Evolutionary conservation across 2,797 vertebrate species (phyloP).

Genomic region (Hyperoplus lanceolatus): DNA sequence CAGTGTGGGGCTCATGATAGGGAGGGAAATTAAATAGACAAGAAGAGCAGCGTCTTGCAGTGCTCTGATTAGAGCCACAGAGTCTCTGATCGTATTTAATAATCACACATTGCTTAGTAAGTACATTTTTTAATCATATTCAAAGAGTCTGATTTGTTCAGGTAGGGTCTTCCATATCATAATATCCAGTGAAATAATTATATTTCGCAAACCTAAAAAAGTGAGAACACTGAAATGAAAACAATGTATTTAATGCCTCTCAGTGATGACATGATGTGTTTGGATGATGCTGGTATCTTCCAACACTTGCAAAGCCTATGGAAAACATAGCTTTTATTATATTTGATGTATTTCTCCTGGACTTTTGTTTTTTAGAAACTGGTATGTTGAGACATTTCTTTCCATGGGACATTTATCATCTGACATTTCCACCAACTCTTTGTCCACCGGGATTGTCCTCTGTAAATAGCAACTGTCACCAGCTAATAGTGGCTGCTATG

Average conservation of each 20-base stretch:
- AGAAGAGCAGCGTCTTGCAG: not conserved
- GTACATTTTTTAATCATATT: not conserved
- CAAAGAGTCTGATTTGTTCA: not conserved
- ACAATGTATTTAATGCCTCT: not conserved
- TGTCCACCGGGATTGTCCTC: conserved; percentile 74
- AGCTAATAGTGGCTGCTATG: conserved; percentile 54
- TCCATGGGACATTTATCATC: conserved; percentile 62
- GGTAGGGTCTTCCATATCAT: not conserved
- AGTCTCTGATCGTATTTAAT: not conserved
- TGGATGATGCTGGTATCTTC: conserved; percentile 19
- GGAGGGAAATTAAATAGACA: not conserved
- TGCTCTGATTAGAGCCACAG: conserved; percentile 4
- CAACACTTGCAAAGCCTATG: conserved; percentile 33
- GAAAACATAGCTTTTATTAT: conserved; percentile 23
- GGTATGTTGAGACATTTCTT: conserved; percentile 35
- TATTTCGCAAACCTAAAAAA: conserved; percentile 36
- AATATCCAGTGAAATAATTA: conserved; percentile 26
- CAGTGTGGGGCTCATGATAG: not conserved
- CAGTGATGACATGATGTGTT: conserved; percentile 35
- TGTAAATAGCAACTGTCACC: conserved; percentile 78
- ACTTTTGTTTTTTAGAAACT: conserved; percentile 2
- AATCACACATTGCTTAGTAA: not conserved
- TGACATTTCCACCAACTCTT: conserved; percentile 69
- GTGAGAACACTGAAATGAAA: conserved; percentile 38
- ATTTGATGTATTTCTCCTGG: conserved; percentile 26